phyloP scores from a whole-genome alignment of 2,888 invertebrate genomes.

The Phyto melanocephala region DNA sequence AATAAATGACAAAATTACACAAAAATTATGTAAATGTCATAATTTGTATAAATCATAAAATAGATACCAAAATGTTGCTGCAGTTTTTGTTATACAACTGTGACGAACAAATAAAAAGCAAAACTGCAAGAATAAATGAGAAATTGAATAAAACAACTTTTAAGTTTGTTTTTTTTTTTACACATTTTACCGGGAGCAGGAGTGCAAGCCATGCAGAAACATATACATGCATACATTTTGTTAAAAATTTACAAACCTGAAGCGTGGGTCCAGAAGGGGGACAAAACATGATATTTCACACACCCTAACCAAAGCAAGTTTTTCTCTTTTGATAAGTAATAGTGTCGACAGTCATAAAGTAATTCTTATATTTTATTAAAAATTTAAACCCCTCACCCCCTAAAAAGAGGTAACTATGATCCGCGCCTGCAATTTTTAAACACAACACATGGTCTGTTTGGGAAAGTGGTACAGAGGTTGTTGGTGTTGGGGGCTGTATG shows the following conservation, averaged over 20 bases:
- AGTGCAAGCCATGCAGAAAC: background rate
- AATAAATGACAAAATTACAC: constrained; percentile 53
- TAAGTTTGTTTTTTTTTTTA: constrained; percentile 12
- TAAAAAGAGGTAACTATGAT: too few species aligned
- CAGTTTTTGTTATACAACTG: background rate
- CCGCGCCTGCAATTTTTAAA: too few species aligned
- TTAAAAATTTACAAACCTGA: too few species aligned
- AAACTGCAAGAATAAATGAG: background rate
- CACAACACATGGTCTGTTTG: too few species aligned
- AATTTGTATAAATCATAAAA: constrained; percentile 55
- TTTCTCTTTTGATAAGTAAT: too few species aligned
- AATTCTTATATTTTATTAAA: background rate
- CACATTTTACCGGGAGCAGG: background rate
- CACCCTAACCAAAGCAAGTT: too few species aligned
- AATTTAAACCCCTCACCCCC: too few species aligned
- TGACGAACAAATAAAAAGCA: background rate
- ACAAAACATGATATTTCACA: too few species aligned
- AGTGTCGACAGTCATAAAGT: too few species aligned
- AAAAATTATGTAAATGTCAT: constrained; percentile 64
- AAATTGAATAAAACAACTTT: constrained; percentile 24
- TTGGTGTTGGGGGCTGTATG: background rate
- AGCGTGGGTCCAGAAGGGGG: too few species aligned
- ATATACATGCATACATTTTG: too few species aligned
- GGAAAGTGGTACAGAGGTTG: too few species aligned
- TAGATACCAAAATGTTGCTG: constrained; percentile 27